phyloP scores from a whole-genome alignment of 2,888 invertebrate genomes.

The Deilephila porcellus region DNA sequence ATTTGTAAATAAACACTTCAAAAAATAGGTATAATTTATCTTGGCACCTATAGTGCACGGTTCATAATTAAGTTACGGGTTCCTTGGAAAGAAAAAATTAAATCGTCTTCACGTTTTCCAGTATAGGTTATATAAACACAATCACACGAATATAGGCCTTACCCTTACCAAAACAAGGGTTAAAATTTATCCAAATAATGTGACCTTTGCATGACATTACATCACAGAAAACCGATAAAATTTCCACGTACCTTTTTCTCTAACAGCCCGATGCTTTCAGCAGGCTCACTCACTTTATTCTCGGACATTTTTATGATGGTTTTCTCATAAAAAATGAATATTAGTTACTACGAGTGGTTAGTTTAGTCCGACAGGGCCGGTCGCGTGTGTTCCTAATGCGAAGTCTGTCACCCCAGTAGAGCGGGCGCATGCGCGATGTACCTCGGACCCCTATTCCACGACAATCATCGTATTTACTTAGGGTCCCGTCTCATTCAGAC shows the following conservation, averaged over 20 bases:
- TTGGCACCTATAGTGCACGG: background rate
- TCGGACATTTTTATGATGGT: slow-evolving; percentile 56
- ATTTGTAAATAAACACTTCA: slow-evolving; percentile 11
- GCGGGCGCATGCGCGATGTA: slow-evolving; percentile 41
- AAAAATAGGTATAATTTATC: background rate
- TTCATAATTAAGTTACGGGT: background rate
- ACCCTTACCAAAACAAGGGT: background rate
- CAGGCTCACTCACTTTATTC: slow-evolving; percentile 55
- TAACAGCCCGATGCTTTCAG: slow-evolving; percentile 71
- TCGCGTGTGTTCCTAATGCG: slow-evolving; percentile 35
- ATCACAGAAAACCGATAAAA: slow-evolving; percentile 45
- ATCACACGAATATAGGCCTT: background rate
- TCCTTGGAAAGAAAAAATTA: background rate
- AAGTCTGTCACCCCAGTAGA: slow-evolving; percentile 35
- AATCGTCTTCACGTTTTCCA: background rate
- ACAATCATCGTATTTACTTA: slow-evolving; percentile 8
- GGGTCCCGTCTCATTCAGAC: slow-evolving; percentile 25
- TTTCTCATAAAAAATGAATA: slow-evolving; percentile 35
- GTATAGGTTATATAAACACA: slow-evolving; percentile 13
- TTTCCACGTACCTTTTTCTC: slow-evolving; percentile 72
- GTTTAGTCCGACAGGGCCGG: slow-evolving; percentile 13
- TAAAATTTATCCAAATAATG: background rate
- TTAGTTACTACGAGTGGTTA: slow-evolving; percentile 43
- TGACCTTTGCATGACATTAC: slow-evolving; percentile 49
- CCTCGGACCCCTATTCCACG: slow-evolving; percentile 39